These are phyloP conservation scores for Origma solitaria DNA, from an alignment of 2,113 vertebrate genomes.

Conservation along the genomic window DNA sequence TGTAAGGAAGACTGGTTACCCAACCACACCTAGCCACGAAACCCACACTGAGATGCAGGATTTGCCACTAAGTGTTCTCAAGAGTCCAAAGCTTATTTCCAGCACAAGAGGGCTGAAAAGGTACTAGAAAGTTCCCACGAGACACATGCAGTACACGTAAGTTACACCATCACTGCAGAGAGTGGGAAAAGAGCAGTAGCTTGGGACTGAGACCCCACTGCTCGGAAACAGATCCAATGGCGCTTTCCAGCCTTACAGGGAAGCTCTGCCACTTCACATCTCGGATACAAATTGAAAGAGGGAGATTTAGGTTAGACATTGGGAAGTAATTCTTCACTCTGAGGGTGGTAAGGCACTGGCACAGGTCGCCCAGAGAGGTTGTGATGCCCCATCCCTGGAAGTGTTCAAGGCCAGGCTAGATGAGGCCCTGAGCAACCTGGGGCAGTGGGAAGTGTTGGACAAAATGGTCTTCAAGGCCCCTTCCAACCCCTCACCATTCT, in stretches of 20 bases:
- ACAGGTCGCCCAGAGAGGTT: no score
- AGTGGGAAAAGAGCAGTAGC: neutral
- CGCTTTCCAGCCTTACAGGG: neutral
- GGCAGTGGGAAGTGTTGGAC: neutral
- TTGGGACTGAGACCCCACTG: neutral
- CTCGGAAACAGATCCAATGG: neutral
- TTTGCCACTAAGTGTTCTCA: neutral
- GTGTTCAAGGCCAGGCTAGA: neutral
- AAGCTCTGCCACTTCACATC: neutral
- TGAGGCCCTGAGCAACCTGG: neutral
- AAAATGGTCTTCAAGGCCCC: no score
- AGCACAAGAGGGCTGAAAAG: neutral
- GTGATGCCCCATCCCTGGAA: neutral
- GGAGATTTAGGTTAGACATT: neutral
- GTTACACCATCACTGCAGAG: neutral
- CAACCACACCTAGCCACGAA: neutral
- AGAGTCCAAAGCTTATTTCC: neutral
- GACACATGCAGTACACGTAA: neutral
- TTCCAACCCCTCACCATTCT: rapidly evolving
- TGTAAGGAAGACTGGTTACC: neutral
- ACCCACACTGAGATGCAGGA: neutral
- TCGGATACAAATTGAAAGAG: neutral
- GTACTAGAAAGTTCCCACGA: neutral
- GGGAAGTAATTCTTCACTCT: neutral
- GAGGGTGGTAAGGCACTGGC: neutral